These are phyloP conservation scores for Drosophila infuscata DNA, from an alignment of 2,888 invertebrate genomes.

Conservation along the genomic window DNA sequence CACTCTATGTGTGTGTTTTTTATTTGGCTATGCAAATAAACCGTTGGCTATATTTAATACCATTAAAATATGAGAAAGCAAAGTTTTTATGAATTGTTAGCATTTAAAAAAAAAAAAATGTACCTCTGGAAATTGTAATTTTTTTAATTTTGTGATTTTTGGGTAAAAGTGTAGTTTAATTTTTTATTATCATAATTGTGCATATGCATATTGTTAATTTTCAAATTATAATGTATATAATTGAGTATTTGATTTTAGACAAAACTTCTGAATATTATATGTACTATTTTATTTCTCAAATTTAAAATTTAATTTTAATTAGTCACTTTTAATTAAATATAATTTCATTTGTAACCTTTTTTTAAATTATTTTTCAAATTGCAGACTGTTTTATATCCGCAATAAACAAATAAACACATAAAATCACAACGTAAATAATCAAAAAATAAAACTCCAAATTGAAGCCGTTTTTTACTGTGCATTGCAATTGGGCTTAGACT, in stretches of 20 bases:
- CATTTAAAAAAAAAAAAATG: neutral
- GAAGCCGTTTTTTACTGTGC: constrained; percentile 11
- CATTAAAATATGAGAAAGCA: neutral
- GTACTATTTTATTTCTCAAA: neutral
- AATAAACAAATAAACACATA: neutral
- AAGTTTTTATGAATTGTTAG: neutral
- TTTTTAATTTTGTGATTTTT: too few relatives aligned
- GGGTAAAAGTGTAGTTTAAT: neutral
- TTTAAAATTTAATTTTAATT: neutral
- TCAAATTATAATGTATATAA: neutral
- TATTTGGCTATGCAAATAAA: neutral
- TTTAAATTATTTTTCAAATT: neutral
- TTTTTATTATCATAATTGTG: too few relatives aligned
- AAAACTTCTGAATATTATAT: neutral
- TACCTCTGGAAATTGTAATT: neutral
- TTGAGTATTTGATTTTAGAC: neutral
- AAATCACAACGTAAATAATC: constrained; percentile 2
- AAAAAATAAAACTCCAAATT: neutral
- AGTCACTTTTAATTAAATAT: neutral
- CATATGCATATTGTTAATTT: too few relatives aligned
- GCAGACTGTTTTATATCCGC: neutral
- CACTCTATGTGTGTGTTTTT: neutral
- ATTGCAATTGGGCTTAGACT: constrained; percentile 15
- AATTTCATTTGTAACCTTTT: neutral
- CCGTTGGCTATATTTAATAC: neutral